Evolutionary conservation across 2,797 vertebrate genomes (phyloP).

Genomic region (Scarus forsteni): DNA sequence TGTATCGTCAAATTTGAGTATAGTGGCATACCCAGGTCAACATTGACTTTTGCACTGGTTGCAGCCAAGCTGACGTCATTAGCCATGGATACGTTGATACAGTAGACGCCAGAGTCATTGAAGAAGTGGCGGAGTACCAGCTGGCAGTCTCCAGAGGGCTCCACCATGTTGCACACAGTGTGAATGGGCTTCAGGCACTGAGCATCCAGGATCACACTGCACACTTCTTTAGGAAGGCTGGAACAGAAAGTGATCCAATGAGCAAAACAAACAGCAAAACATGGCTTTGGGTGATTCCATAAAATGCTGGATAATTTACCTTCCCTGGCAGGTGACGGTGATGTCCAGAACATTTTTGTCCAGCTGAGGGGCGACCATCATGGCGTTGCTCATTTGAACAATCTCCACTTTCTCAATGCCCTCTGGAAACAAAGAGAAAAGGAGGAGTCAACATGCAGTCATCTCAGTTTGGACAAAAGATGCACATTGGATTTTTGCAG

Average conservation of each 20-base stretch:
- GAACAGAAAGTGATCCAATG: neutral
- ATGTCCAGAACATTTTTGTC: conserved; percentile 87
- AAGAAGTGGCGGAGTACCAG: conserved; percentile 90
- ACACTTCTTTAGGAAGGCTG: conserved; percentile 91
- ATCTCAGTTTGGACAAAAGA: neutral
- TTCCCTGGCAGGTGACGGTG: conserved; percentile 92
- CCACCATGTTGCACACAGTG: conserved; percentile 85
- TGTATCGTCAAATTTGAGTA: neutral
- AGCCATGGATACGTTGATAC: conserved; percentile 93
- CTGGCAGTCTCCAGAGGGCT: conserved; percentile 86
- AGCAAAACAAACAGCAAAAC: neutral
- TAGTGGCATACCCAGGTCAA: conserved; percentile 81
- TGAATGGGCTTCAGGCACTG: conserved; percentile 86
- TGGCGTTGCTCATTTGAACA: conserved; percentile 84
- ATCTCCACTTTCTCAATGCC: conserved; percentile 92
- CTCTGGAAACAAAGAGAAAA: conserved; percentile 78
- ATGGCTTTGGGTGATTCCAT: neutral
- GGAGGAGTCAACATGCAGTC: neutral
- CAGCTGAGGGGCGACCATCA: conserved; percentile 59
- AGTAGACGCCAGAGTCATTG: conserved; percentile 89
- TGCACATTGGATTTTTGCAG: too few species aligned
- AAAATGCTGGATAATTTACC: conserved; percentile 74
- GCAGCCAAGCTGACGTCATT: conserved; percentile 89
- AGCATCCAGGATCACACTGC: conserved; percentile 89
- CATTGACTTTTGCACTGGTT: conserved; percentile 86